Evolutionary conservation across 2,888 invertebrate genomes (phyloP).

Genomic region (Xestobium rufovillosum): DNA sequence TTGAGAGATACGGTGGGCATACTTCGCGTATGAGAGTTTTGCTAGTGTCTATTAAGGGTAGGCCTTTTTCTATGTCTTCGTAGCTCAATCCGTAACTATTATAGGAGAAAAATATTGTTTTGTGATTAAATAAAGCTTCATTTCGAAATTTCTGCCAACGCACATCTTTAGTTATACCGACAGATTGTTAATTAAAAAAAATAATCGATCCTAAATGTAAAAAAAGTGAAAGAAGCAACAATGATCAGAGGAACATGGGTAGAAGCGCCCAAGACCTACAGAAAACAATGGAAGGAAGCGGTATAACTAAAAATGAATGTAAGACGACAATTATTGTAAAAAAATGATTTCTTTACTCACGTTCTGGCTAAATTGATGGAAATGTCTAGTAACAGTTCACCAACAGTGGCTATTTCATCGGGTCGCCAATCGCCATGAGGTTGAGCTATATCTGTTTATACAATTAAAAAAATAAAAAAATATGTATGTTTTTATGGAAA

Average conservation of each 20-base stretch:
- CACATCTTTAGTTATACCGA: too few species aligned
- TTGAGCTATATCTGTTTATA: constrained; percentile 76
- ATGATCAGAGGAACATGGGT: too few species aligned
- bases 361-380: constrained; percentile 74
- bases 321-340: too few species aligned
- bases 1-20: constrained; percentile 80
- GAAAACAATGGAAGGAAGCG: too few species aligned
- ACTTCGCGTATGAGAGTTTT: constrained; percentile 79
- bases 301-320: too few species aligned
- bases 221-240: too few species aligned
- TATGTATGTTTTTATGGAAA: constrained; percentile 3
- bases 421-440: constrained; percentile 78
- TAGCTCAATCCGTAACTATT: constrained; percentile 73
- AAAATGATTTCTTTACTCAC: constrained; percentile 47
- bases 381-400: constrained; percentile 78
- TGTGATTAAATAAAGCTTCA: too few species aligned
- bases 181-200: too few species aligned
- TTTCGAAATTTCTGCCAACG: too few species aligned
- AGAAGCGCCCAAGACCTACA: too few species aligned
- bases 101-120: constrained; percentile 1
- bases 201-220: too few species aligned
- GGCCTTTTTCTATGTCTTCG: constrained; percentile 80
- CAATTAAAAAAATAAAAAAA: constrained; percentile 35
- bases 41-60: constrained; percentile 82
- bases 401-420: constrained; percentile 78